phyloP scores from a whole-genome alignment of 1,140 invertebrate genomes.

The Leptoteleia sp. region DNA sequence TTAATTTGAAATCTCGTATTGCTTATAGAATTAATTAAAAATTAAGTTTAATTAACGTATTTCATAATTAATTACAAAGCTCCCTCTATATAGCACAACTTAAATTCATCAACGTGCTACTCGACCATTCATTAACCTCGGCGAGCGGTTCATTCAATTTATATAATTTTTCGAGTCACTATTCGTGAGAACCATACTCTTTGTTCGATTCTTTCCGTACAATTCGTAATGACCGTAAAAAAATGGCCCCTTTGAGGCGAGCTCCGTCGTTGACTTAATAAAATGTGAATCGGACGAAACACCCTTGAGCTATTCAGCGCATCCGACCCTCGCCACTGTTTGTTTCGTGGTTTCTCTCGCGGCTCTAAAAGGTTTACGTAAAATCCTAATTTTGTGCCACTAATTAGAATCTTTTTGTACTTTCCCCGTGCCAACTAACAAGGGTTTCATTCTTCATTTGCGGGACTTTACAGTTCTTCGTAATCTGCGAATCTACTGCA shows the following conservation, averaged over 20 bases:
- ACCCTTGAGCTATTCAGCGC: constrained; percentile 48
- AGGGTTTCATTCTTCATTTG: constrained; percentile 40
- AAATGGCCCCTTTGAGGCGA: constrained; percentile 35
- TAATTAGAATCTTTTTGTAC: constrained; percentile 57
- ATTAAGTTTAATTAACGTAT: too few species aligned
- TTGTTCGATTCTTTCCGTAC: constrained; percentile 43
- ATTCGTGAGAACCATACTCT: constrained; percentile 13
- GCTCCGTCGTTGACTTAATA: constrained; percentile 42
- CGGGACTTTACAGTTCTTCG: constrained; percentile 3
- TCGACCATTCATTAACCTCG: constrained; percentile 26
- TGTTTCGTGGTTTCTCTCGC: constrained; percentile 45
- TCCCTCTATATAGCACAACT: neutral
- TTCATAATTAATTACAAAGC: too few species aligned
- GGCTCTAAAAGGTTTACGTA: constrained; percentile 39
- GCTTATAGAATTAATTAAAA: neutral
- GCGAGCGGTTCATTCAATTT: constrained; percentile 30
- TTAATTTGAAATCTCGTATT: neutral
- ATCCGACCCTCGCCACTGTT: constrained; percentile 11
- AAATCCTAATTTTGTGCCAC: constrained; percentile 44
- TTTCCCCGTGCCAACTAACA: constrained; percentile 20
- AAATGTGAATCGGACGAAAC: constrained; percentile 44
- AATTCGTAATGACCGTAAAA: constrained; percentile 47
- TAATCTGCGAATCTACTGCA: constrained; percentile 10
- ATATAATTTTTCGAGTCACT: constrained; percentile 29
- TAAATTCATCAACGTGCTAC: constrained; percentile 21